Evolutionary conservation across 2,888 invertebrate genomes (phyloP).

Genomic region (Falcaria lacertinaria): DNA sequence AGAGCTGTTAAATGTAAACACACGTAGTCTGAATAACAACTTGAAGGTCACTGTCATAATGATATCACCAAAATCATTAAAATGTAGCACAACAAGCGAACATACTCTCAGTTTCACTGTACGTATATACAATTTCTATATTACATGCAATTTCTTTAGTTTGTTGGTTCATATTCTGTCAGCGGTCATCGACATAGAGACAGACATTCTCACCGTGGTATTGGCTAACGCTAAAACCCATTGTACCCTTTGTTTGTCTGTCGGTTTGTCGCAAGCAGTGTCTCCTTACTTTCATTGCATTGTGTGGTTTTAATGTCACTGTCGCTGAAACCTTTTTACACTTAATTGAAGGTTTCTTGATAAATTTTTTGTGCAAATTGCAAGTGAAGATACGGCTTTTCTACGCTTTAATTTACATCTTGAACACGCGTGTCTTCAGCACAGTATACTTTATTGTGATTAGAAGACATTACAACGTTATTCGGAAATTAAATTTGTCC

Average conservation of each 20-base stretch:
- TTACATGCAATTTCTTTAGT: too few relatives aligned
- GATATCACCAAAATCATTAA: neutral
- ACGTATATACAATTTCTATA: too few relatives aligned
- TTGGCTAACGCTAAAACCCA: constrained; percentile 13
- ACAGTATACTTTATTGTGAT: too few relatives aligned
- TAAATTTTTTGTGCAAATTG: too few relatives aligned
- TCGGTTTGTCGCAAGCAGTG: constrained; percentile 3
- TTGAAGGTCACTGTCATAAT: neutral
- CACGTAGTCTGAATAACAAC: neutral
- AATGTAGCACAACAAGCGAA: too few relatives aligned
- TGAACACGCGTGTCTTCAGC: too few relatives aligned
- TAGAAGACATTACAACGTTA: too few relatives aligned
- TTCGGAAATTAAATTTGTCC: too few relatives aligned
- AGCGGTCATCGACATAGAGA: neutral
- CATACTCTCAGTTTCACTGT: too few relatives aligned
- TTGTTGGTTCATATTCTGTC: neutral
- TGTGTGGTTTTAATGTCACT: constrained; percentile 5
- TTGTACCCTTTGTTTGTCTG: constrained; percentile 7
- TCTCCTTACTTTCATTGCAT: constrained; percentile 15
- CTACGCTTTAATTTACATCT: too few relatives aligned
- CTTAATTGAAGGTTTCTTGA: neutral
- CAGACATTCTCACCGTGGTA: constrained; percentile 6
- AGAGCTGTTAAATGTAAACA: too few relatives aligned
- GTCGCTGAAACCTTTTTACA: neutral
- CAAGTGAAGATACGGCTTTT: too few relatives aligned